Conservation (phyloP, 2,888 invertebrate species). For the Cephus pulcher region DNA sequence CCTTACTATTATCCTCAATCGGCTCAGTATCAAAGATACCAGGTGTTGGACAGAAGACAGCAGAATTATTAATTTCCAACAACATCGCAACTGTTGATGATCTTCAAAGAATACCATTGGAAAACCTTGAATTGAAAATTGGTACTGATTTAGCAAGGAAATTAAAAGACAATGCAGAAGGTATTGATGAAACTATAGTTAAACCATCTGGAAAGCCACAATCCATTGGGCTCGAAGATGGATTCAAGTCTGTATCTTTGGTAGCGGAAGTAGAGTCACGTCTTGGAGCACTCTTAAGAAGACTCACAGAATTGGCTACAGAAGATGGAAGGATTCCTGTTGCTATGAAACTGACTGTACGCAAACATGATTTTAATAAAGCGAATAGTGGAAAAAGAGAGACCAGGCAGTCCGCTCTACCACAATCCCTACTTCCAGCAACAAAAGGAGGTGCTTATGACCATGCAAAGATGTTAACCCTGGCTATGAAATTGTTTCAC, state of each 20-base stretch:
- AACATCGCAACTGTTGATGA: conserved; percentile 77
- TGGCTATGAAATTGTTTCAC: conserved; percentile 81
- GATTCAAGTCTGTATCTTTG: conserved; percentile 79
- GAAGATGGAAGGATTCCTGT: conserved; percentile 85
- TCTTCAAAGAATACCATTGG: conserved; percentile 74
- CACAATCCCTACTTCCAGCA: conserved; percentile 74
- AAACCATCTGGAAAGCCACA: conserved; percentile 82
- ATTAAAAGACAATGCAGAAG: conserved; percentile 78
- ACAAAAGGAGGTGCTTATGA: conserved; percentile 68
- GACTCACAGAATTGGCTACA: conserved; percentile 77
- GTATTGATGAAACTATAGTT: conserved; percentile 80
- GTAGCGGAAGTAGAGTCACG: conserved; percentile 81
- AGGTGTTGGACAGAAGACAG: conserved; percentile 81
- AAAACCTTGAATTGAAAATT: conserved; percentile 70
- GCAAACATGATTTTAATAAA: conserved; percentile 78
- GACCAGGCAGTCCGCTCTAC: conserved; percentile 74
- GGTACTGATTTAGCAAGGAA: conserved; percentile 77
- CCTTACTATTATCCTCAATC: conserved; percentile 75
- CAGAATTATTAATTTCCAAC: conserved; percentile 74
- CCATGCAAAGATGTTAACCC: conserved; percentile 75
- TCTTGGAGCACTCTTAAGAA: conserved; percentile 75
- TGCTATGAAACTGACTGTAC: conserved; percentile 78
- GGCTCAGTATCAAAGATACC: conserved; percentile 75
- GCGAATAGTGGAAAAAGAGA: conserved; percentile 77
- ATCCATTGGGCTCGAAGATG: conserved; percentile 84